A percentile compares a stretch with the other conserved stretches of the same genome.
Conservation (phyloP, 1,140 invertebrate species). For the Armadillidium nasatum region DNA sequence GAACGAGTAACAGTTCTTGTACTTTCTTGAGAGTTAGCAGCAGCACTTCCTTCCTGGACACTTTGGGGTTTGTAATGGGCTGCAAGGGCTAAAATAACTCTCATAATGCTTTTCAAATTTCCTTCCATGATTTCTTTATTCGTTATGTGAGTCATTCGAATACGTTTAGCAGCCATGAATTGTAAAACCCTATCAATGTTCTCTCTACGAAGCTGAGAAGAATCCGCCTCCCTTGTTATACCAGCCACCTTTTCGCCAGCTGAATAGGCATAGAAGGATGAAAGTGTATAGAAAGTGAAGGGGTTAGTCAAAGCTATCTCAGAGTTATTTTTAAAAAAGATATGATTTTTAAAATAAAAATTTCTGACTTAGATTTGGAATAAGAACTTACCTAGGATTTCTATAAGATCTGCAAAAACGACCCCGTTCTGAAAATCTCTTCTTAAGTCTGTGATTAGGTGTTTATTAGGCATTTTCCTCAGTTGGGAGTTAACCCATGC, state of each 20-base stretch:
- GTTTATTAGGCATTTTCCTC: slow-evolving; percentile 49
- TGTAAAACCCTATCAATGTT: slow-evolving; percentile 52
- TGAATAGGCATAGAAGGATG: slow-evolving; percentile 40
- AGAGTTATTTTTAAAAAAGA: neutral
- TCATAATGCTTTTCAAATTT: slow-evolving; percentile 54
- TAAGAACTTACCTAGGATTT: slow-evolving; percentile 51
- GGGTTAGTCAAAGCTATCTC: neutral
- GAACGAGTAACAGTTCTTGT: neutral
- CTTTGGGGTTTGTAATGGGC: slow-evolving; percentile 54
- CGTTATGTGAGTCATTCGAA: slow-evolving; percentile 46
- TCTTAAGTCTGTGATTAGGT: slow-evolving; percentile 51
- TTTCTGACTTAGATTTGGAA: neutral
- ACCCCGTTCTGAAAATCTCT: slow-evolving; percentile 52
- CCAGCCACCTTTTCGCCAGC: slow-evolving; percentile 50
- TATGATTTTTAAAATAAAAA: neutral
- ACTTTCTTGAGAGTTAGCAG: neutral
- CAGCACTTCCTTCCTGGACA: slow-evolving; percentile 33
- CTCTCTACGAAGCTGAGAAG: slow-evolving; percentile 45
- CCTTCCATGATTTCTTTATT: slow-evolving; percentile 52
- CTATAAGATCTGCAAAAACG: slow-evolving; percentile 51
- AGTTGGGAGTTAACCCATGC: slow-evolving; percentile 54
- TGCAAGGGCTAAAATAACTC: slow-evolving; percentile 54
- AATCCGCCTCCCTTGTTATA: slow-evolving; percentile 46
- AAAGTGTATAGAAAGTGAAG: neutral
- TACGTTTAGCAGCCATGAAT: slow-evolving; percentile 46